A percentile compares a stretch with the other conserved stretches of the same genome.
Evolutionary conservation across 2,888 invertebrate genomes (phyloP).

Genomic region (Hypsopygia costalis): DNA sequence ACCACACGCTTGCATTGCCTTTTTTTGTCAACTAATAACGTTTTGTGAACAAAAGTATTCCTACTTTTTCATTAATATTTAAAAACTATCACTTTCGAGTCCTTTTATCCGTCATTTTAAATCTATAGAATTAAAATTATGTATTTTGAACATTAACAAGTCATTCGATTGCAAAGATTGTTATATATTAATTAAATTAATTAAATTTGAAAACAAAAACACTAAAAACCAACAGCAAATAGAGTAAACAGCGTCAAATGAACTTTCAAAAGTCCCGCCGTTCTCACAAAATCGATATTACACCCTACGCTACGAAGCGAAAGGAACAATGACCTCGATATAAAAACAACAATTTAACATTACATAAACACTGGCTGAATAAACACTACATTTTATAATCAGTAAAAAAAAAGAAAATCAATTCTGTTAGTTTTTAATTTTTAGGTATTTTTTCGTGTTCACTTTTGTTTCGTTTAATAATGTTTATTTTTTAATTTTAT

Average conservation of each 20-base stretch:
- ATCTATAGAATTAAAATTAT: neutral
- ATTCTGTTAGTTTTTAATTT: constrained; percentile 13
- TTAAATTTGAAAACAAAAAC: too few species aligned
- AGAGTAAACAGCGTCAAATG: constrained; percentile 8
- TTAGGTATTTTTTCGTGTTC: neutral
- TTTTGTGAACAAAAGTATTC: too few species aligned
- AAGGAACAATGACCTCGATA: constrained; percentile 56
- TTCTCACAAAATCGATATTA: constrained; percentile 62
- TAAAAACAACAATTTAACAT: constrained; percentile 25
- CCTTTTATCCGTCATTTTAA: constrained; percentile 11
- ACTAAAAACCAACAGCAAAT: neutral
- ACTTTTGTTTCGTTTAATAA: constrained; percentile 1
- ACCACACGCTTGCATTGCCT: constrained; percentile 80
- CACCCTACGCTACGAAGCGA: constrained; percentile 35
- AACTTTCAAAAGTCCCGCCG: constrained; percentile 57
- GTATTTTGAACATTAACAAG: too few species aligned
- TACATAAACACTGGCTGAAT: constrained; percentile 14
- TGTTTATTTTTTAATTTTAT: constrained; percentile 1
- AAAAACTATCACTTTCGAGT: constrained; percentile 4
- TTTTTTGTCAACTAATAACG: constrained; percentile 21
- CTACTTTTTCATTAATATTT: neutral
- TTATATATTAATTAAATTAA: too few species aligned
- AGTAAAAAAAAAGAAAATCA: constrained; percentile 9
- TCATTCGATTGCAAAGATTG: too few species aligned
- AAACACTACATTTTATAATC: constrained; percentile 7